A percentile compares a stretch with the other conserved stretches of the same genome.
phyloP scores from a whole-genome alignment of 2,797 vertebrate genomes.

The Mormyrus hasselquistii region DNA sequence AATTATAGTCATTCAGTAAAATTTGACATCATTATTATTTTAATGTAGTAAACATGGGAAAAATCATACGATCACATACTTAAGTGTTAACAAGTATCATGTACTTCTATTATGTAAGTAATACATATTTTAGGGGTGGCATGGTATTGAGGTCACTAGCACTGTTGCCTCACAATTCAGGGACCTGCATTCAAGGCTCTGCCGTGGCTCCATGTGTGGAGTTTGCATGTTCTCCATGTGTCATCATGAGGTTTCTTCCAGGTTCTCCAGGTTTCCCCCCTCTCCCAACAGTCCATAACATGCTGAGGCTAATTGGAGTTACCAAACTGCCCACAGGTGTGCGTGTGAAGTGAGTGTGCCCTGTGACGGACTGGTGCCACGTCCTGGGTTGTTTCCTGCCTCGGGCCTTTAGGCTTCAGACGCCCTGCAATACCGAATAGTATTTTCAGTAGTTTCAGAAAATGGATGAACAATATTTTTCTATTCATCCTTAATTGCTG shows the following conservation, averaged over 20 bases:
- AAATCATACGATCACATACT: background rate
- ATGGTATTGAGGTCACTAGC: background rate
- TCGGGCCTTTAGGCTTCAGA: background rate
- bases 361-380: background rate
- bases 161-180: background rate
- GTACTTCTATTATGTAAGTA: background rate
- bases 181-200: background rate
- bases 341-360: background rate
- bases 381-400: background rate
- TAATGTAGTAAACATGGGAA: background rate
- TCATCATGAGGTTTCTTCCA: background rate
- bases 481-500: background rate
- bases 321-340: background rate
- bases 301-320: background rate
- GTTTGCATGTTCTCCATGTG: background rate
- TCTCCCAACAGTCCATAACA: background rate
- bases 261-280: background rate
- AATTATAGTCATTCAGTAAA: background rate
- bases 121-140: background rate
- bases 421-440: background rate
- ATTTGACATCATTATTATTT: background rate
- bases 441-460: background rate
- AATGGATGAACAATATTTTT: background rate
- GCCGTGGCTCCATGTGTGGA: background rate
- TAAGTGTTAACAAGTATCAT: background rate